Base-by-base conservation (phyloP, 2,797 vertebrate genomes). In the Crossoptilon crossoptilon region DNA sequence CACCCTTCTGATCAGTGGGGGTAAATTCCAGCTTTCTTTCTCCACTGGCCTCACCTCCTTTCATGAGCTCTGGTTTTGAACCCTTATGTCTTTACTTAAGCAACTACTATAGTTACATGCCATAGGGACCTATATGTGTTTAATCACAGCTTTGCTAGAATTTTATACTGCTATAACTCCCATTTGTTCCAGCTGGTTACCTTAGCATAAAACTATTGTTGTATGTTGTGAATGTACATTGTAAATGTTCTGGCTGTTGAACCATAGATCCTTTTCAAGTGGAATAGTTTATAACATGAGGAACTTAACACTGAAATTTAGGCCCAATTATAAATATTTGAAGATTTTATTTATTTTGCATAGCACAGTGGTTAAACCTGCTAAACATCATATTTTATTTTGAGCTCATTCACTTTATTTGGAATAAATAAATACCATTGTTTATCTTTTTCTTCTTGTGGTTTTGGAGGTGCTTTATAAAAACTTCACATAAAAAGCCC, bases 181-280 rank as follows among this genome's bases (percentile, higher is more conserved):
- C n/a, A 88, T 96, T 95, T 94, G 67, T 94, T 95, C 78, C 94
- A 93, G 74, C 60, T 93, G 83, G 80, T 87, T 93, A 79, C 90
- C 66, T 76, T 76, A 89, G 63, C 63, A 73, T 91, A 72, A 85
- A 92, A 48, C 75, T 93, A 62, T 84, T 92, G 81, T 81, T 77
- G 69, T 67, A 67, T 31, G 22, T 51, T 66, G 14, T 78, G 76
- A 92, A 69, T 58, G 56, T 68, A 67, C 24, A 2, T 84, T 92
- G 64, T 90, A 76, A 87, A 77, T 84, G 85, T 84, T 93, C 89
- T 79, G 74, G 29, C 75, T 95, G 46, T 83, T 95, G 95, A 91
- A 85, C 41, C 81, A 26, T 63, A 24, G 11, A 3, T 85, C 90
- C 74, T 64, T 88, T 90, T 87, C 43, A 90, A 88, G 37, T 69